Evolutionary conservation across 2,888 invertebrate species (phyloP).

Genomic region (Pandemis heparana): DNA sequence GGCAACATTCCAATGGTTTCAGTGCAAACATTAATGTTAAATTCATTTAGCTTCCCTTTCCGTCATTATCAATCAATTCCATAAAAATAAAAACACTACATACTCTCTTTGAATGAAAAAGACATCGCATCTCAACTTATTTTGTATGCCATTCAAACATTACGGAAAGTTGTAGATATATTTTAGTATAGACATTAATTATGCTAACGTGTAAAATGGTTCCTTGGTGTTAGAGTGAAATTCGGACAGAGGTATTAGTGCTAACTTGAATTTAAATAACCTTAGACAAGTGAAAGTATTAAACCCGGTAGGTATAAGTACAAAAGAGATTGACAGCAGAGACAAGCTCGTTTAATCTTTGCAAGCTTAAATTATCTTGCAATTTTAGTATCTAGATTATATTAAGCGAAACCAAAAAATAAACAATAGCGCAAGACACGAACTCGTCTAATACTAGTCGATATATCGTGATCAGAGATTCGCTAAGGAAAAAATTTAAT

Average conservation of each 20-base stretch:
- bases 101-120: background rate
- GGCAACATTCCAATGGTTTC: background rate
- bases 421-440: background rate
- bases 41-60: background rate
- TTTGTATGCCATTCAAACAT: slow-evolving; percentile 54
- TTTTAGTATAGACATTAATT: slow-evolving; percentile 53
- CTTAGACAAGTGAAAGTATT: background rate
- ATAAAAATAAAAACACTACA: background rate
- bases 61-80: background rate
- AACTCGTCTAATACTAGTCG: background rate
- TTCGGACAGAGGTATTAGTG: slow-evolving; percentile 52
- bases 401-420: background rate
- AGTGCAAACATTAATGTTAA: background rate
- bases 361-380: background rate
- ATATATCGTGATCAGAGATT: background rate
- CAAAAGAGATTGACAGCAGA: background rate
- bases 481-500: slow-evolving; percentile 2
- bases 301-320: background rate
- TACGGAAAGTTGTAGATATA: slow-evolving; percentile 50
- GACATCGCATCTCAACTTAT: slow-evolving; percentile 7
- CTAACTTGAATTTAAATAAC: slow-evolving; percentile 46
- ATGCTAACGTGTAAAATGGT: slow-evolving; percentile 58
- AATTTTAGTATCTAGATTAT: background rate
- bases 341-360: background rate
- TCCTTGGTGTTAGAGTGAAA: slow-evolving; percentile 56